Percentiles rank a stretch among this genome's conserved stretches.
These are phyloP conservation scores for Anastatus disparis DNA, from an alignment of 1,140 invertebrate genomes.

Conservation along the genomic window DNA sequence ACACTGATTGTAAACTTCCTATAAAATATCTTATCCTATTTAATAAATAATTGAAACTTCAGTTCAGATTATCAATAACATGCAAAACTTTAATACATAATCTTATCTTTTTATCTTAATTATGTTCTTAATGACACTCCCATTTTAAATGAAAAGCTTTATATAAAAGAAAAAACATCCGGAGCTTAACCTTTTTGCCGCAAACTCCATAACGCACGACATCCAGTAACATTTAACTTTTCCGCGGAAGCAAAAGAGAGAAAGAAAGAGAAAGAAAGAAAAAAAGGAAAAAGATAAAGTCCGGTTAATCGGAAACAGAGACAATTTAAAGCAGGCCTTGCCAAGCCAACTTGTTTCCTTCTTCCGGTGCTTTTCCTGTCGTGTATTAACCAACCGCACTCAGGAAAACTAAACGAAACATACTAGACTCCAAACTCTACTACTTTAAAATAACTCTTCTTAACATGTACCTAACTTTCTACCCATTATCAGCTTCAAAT, in stretches of 20 bases:
- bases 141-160: too few relatives aligned
- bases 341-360: constrained; percentile 9
- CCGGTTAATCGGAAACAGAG: constrained; percentile 44
- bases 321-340: constrained; percentile 43
- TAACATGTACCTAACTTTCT: too few relatives aligned
- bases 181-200: not conserved
- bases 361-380: constrained; percentile 14
- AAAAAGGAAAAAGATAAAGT: not conserved
- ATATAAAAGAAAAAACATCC: too few relatives aligned
- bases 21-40: too few relatives aligned
- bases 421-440: constrained; percentile 1
- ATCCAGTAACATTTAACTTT: not conserved
- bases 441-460: constrained; percentile 33
- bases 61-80: too few relatives aligned
- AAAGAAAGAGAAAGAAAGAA: not conserved
- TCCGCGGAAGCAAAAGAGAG: not conserved
- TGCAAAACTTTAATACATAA: too few relatives aligned
- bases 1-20: too few relatives aligned
- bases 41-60: too few relatives aligned
- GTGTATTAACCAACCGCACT: not conserved
- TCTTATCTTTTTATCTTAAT: too few relatives aligned
- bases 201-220: too few relatives aligned
- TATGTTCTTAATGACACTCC: too few relatives aligned
- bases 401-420: constrained; percentile 10
- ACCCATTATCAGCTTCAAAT: constrained; percentile 17